Conservation (phyloP, 2,113 vertebrate genomes). For the Eubucco bourcierii region DNA sequence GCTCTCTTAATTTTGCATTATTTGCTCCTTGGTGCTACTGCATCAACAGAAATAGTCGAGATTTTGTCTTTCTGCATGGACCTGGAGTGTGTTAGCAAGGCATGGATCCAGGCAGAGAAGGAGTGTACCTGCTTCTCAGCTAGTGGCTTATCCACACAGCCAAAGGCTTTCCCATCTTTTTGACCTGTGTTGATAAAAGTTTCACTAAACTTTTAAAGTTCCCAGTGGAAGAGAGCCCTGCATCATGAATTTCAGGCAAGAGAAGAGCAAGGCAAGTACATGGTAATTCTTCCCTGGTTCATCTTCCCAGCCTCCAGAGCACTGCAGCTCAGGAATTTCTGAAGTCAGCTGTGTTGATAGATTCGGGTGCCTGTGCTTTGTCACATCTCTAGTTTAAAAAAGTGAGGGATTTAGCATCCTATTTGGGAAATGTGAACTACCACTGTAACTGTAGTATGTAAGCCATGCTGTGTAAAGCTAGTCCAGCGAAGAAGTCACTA, state of each 20-base stretch:
- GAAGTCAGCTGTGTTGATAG: not conserved
- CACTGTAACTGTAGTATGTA: not conserved
- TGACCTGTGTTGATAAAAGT: not conserved
- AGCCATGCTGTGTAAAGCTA: not conserved
- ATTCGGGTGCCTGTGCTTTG: not conserved
- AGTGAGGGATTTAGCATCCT: not conserved
- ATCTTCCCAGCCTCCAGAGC: not conserved
- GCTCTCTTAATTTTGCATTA: not conserved
- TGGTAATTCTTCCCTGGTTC: not conserved
- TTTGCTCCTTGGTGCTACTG: not conserved
- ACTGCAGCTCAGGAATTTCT: not conserved
- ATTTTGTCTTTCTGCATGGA: not conserved
- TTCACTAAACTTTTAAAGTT: not conserved
- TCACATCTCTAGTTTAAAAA: not conserved
- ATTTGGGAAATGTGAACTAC: conserved; percentile 6
- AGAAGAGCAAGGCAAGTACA: not conserved
- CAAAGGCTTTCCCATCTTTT: not conserved
- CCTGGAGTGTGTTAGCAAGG: not conserved
- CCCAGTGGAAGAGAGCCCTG: not conserved
- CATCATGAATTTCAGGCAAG: fast-evolving
- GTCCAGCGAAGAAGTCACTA: not conserved
- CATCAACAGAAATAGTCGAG: not conserved
- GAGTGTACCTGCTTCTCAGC: not conserved
- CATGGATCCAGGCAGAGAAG: not conserved
- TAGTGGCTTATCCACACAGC: fast-evolving